Evolutionary conservation across 2,888 invertebrate genomes (phyloP).

Genomic region (Polyommatus icarus): DNA sequence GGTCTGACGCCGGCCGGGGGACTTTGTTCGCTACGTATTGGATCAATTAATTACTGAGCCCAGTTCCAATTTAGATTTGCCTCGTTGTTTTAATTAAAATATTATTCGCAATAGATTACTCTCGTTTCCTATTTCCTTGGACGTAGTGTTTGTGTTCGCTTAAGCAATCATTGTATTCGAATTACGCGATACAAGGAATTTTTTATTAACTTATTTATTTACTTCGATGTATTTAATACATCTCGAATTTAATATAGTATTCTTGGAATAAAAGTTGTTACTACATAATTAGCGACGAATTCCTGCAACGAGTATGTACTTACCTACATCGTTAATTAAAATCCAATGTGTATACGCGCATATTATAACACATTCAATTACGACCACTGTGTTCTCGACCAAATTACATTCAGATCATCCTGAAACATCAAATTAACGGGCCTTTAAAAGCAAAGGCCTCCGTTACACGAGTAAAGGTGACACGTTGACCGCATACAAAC

Average conservation of each 20-base stretch:
- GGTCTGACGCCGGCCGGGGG: conserved; percentile 37
- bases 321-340: no score
- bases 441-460: neutral
- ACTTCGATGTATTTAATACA: no score
- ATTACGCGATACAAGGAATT: neutral
- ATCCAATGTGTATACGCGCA: no score
- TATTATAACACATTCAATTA: neutral
- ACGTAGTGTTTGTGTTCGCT: neutral
- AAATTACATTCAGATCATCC: neutral
- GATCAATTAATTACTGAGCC: conserved; percentile 38
- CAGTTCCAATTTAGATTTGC: conserved; percentile 38
- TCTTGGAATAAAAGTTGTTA: no score
- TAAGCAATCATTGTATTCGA: neutral
- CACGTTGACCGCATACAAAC: conserved; percentile 26
- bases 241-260: no score
- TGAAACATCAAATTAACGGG: neutral
- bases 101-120: conserved; percentile 11
- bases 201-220: no score
- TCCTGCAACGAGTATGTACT: no score
- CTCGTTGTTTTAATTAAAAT: conserved; percentile 37
- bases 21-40: conserved; percentile 36
- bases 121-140: neutral
- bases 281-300: no score
- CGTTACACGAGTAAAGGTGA: neutral
- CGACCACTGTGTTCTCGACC: neutral